A percentile compares a stretch with the other conserved stretches of the same genome.
Evolutionary conservation across 2,113 vertebrate species (phyloP).

Genomic region (Numida meleagris): DNA sequence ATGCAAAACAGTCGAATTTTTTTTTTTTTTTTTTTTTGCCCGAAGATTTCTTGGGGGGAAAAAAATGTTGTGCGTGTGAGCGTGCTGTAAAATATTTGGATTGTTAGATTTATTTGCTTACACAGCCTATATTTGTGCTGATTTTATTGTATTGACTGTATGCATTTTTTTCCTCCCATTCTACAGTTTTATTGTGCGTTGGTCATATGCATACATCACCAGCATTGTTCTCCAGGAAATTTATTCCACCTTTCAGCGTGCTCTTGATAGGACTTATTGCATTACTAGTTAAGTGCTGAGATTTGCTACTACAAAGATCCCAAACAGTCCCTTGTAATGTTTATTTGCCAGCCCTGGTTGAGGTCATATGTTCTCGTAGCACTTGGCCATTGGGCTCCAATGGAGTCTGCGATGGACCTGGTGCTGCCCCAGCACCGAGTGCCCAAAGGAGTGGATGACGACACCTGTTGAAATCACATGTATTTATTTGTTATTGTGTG

Average conservation of each 20-base stretch:
- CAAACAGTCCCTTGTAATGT: constrained; percentile 60
- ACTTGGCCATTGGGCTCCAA: neutral
- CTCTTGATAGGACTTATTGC: constrained; percentile 78
- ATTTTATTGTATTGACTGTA: constrained; percentile 82
- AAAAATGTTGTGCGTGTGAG: constrained; percentile 4
- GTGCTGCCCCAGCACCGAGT: neutral
- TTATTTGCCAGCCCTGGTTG: constrained; percentile 40
- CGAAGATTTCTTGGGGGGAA: constrained; percentile 59
- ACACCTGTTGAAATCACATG: constrained; percentile 7
- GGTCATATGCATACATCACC: constrained; percentile 81
- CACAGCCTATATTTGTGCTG: constrained; percentile 77
- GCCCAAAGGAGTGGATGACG: neutral
- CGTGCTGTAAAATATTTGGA: constrained; percentile 74
- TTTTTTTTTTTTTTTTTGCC: constrained; percentile 29
- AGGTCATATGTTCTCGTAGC: neutral
- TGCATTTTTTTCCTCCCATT: constrained; percentile 73
- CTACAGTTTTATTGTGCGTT: constrained; percentile 81
- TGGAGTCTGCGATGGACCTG: neutral
- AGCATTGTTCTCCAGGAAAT: constrained; percentile 80
- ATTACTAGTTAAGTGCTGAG: constrained; percentile 76
- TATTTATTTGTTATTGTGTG: neutral
- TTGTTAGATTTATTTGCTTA: constrained; percentile 82
- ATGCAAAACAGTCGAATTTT: constrained; percentile 75
- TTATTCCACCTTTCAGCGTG: constrained; percentile 76
- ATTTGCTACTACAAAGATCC: constrained; percentile 68